Percentiles rank a stretch among this genome's conserved stretches.
Conservation (phyloP, 2,797 vertebrate genomes). For the Enteromius anoplus region DNA sequence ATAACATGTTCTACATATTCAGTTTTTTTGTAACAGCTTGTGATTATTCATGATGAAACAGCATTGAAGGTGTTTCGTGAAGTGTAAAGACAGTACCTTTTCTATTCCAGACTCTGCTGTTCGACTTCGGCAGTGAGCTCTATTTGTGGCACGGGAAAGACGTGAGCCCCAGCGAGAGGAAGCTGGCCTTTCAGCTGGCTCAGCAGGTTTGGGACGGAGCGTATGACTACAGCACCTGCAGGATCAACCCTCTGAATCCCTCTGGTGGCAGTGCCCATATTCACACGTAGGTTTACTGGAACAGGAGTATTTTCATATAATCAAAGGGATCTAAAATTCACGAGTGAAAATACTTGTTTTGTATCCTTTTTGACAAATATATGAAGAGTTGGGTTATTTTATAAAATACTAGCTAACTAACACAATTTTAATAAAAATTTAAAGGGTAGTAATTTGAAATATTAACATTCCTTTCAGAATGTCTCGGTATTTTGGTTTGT, state of each 20-base stretch:
- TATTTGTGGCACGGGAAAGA: constrained; percentile 82
- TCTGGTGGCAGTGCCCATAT: constrained; percentile 64
- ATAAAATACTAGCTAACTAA: too few species aligned
- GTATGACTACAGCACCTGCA: constrained; percentile 83
- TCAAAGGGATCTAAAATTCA: background rate
- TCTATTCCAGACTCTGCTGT: constrained; percentile 76
- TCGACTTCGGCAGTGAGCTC: constrained; percentile 83
- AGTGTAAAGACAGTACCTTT: background rate
- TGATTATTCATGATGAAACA: background rate
- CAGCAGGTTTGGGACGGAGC: constrained; percentile 79
- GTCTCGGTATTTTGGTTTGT: background rate
- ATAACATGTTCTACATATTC: background rate
- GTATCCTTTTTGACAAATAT: background rate
- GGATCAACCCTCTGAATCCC: constrained; percentile 80
- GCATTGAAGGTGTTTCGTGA: background rate
- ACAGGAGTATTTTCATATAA: background rate
- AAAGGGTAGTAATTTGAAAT: background rate
- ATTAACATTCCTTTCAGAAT: background rate
- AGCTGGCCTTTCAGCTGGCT: constrained; percentile 77
- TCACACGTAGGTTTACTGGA: constrained; percentile 67
- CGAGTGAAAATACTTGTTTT: background rate
- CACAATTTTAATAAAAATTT: too few species aligned
- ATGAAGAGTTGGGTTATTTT: too few species aligned
- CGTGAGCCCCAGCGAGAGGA: constrained; percentile 68
- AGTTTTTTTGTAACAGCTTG: background rate